Evolutionary conservation across 2,888 invertebrate genomes (phyloP).

Genomic region (Coelinius sp.): DNA sequence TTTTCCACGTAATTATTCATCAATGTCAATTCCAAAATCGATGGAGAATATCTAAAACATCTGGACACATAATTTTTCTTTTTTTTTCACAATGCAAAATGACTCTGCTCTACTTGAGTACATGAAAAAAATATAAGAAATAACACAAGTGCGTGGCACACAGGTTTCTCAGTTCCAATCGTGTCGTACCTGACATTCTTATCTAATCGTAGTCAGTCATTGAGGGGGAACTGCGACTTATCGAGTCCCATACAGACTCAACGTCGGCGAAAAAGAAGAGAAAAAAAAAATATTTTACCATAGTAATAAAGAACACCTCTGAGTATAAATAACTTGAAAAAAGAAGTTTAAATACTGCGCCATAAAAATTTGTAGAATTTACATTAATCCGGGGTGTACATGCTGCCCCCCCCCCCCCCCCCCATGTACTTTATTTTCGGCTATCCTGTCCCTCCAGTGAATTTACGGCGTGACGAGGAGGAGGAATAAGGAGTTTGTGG

Average conservation of each 20-base stretch:
- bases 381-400: constrained; percentile 17
- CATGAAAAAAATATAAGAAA: neutral
- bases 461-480: constrained; percentile 44
- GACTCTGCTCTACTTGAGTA: neutral
- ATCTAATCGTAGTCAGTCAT: constrained; percentile 47
- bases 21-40: neutral
- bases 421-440: constrained; percentile 45
- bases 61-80: neutral
- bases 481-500: constrained; percentile 40
- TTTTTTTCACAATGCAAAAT: neutral
- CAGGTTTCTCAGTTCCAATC: constrained; percentile 18
- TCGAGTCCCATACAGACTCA: constrained; percentile 13
- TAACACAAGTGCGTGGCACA: constrained; percentile 21
- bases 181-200: constrained; percentile 39
- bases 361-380: constrained; percentile 22
- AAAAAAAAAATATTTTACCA: neutral
- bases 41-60: neutral
- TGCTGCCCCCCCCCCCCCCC: constrained; percentile 27
- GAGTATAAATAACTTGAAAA: neutral
- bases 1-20: neutral
- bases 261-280: neutral
- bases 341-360: constrained; percentile 14
- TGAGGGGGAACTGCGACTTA: constrained; percentile 23
- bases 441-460: constrained; percentile 31
- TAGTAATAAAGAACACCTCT: neutral